phyloP scores from a whole-genome alignment of 2,888 invertebrate genomes.

The Drosophila falleni region DNA sequence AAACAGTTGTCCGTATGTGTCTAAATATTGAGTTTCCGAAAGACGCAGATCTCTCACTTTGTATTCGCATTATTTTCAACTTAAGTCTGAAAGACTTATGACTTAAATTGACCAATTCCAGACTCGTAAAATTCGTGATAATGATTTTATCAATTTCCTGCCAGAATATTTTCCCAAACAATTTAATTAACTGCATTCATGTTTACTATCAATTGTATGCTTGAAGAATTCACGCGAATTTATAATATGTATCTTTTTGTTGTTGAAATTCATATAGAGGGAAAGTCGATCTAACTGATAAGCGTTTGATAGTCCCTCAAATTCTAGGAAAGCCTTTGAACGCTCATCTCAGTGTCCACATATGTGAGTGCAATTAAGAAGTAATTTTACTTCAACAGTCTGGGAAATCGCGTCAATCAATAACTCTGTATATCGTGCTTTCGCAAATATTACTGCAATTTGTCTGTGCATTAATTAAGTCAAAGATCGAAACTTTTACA shows the following conservation, averaged over 20 bases:
- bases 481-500: background rate
- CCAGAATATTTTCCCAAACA: conserved; percentile 12
- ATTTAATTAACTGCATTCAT: conserved; percentile 3
- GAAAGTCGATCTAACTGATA: background rate
- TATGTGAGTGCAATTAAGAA: conserved; percentile 2
- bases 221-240: conserved; percentile 1
- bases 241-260: background rate
- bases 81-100: conserved; percentile 18
- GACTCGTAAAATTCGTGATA: background rate
- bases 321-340: conserved; percentile 13
- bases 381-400: conserved; percentile 7
- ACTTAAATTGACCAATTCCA: background rate
- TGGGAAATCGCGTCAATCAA: conserved; percentile 8
- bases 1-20: conserved; percentile 42
- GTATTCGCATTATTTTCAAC: conserved; percentile 1
- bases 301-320: background rate
- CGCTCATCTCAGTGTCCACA: background rate
- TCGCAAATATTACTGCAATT: conserved; percentile 11
- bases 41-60: conserved; percentile 23
- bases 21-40: conserved; percentile 27
- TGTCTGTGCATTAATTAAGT: conserved; percentile 18
- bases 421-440: conserved; percentile 3
- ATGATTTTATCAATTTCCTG: background rate
- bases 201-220: background rate
- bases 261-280: background rate